A percentile compares a stretch with the other conserved stretches of the same genome.
Evolutionary conservation across 2,888 invertebrate genomes (phyloP).

Genomic region (Synanthedon andrenaeformis): DNA sequence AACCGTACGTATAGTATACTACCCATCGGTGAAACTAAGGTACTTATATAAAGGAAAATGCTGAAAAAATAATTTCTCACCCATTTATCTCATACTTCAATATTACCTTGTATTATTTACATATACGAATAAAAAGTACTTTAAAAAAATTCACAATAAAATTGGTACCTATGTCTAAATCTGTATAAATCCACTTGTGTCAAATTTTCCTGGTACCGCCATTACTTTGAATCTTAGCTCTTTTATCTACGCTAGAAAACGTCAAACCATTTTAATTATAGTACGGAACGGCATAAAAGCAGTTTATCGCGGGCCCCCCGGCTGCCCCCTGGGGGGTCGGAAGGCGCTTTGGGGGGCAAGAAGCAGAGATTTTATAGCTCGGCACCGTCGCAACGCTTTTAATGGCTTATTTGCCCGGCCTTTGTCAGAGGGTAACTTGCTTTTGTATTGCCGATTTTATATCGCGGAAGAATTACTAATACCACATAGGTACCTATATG

Average conservation of each 20-base stretch:
- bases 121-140: no score
- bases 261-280: constrained; percentile 65
- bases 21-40: no score
- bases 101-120: no score
- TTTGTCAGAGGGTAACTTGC: constrained; percentile 42
- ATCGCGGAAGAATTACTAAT: constrained; percentile 39
- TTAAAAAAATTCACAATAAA: no score
- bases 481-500: neutral
- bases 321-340: constrained; percentile 13
- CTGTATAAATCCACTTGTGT: no score
- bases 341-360: constrained; percentile 45
- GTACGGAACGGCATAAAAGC: constrained; percentile 62
- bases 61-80: no score
- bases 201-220: constrained; percentile 4
- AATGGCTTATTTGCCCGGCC: constrained; percentile 68
- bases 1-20: no score
- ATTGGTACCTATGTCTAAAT: no score
- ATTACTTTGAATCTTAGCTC: constrained; percentile 19
- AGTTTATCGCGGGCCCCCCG: constrained; percentile 48
- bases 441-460: constrained; percentile 60
- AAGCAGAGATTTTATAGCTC: constrained; percentile 69
- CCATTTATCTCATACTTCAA: no score
- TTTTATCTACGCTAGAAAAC: constrained; percentile 49
- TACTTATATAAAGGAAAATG: no score
- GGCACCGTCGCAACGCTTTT: constrained; percentile 62